Percentiles rank a stretch among this genome's conserved stretches.
Conservation (phyloP, 2,888 invertebrate genomes). For the Agrochola macilenta region DNA sequence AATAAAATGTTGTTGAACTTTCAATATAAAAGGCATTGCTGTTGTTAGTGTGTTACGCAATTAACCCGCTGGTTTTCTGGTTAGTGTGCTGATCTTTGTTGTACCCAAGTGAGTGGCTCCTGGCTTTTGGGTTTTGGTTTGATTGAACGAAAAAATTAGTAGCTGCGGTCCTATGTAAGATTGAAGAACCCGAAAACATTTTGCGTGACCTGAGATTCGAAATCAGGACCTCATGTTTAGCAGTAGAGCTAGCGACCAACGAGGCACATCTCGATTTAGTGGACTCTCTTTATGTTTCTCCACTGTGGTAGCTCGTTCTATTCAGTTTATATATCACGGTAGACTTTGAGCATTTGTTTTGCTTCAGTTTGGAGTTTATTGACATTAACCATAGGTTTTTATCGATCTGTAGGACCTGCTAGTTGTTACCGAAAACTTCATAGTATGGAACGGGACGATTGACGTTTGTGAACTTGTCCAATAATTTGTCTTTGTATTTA, state of each 20-base stretch:
- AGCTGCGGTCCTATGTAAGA: background rate
- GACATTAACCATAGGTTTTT: constrained; percentile 27
- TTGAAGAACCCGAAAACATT: background rate
- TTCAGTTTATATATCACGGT: constrained; percentile 35
- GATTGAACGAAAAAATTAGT: background rate
- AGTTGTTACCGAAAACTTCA: constrained; percentile 16
- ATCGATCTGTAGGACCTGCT: constrained; percentile 26
- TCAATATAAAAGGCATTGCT: background rate
- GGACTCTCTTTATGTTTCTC: constrained; percentile 1
- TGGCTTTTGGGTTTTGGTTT: background rate
- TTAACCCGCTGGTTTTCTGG: no score
- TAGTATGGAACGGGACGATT: background rate
- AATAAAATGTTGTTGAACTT: background rate
- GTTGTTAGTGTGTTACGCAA: background rate
- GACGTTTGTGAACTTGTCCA: background rate
- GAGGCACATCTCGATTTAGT: background rate
- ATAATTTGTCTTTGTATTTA: background rate
- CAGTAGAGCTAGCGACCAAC: background rate
- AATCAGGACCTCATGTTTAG: no score
- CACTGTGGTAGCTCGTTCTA: background rate
- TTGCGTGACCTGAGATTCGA: background rate
- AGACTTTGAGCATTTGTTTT: constrained; percentile 35
- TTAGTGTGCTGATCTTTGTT: background rate
- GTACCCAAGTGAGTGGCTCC: background rate
- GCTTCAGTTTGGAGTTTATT: constrained; percentile 49